Evolutionary conservation across 2,797 vertebrate genomes (phyloP), one percentile per base, ranked within the genome.

Genomic region (Sylvia borin): DNA sequence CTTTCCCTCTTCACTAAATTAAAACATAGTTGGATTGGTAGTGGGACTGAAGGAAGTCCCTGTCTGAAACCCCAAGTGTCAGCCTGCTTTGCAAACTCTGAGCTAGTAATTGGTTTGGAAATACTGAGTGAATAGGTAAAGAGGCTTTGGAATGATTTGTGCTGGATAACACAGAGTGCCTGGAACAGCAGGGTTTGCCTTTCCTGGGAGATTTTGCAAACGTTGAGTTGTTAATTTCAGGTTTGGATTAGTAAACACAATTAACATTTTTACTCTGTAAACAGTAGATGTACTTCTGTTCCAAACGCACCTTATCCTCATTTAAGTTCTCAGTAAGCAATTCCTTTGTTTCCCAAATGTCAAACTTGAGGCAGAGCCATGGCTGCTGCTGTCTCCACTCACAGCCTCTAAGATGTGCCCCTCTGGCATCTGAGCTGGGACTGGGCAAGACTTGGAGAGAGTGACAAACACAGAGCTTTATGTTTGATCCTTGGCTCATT

Each of bases 1-100:
- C 94, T 97, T 97, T 97, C 95, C 97, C 95, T 97, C 96, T 96
- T 96, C 95, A 95, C 97, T 97, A 94, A 97, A 97, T 97, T 96
- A 97, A 97, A 97, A 94, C 93, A 81, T 97, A 95, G 97, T 96
- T 90, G 90, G 96, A 93, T 94, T 96, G 96, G 97, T 92, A 88
- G 92, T 86, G 96, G 92, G 96, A 95, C 94, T 94, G 80, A 94
- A 96, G 90, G 93, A 96, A 95, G 95, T 88, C 97, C 93, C 96
- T 92, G 60, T 77, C 48, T 73, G 73, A 97, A 96, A 97, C 90
- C 96, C 96, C 95, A 72, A 80, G 90, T 83, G 96, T 96, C 97
- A 95, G 80, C 47, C 91, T 84, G 76, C 96, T 97, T 96, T 96
- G 96, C 96, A 97, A 97, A 96, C 86, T 81, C 70, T 67, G 94